These are phyloP conservation scores for Cygnus olor DNA, from an alignment of 2,797 vertebrate species.

Conservation along the genomic window DNA sequence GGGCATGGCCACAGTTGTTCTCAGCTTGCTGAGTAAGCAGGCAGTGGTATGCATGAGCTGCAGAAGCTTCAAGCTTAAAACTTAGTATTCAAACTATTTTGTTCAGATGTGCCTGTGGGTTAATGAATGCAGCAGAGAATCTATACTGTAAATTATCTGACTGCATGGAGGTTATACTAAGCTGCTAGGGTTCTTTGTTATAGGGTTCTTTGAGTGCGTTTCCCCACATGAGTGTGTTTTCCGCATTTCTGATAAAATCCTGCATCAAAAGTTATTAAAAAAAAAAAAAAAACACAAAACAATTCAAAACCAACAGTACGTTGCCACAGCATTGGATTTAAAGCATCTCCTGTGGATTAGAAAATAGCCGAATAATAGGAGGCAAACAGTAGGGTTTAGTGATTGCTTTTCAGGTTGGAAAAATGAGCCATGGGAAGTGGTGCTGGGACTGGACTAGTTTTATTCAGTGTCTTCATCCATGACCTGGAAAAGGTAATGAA, in stretches of 20 bases:
- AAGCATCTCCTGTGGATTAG: neutral
- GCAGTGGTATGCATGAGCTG: neutral
- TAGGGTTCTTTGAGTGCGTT: neutral
- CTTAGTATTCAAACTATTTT: neutral
- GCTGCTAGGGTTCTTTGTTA: neutral
- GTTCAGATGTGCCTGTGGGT: neutral
- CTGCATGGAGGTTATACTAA: neutral
- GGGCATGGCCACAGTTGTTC: neutral
- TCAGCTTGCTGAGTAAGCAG: conserved; percentile 1
- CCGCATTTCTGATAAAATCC: neutral
- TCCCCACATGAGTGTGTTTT: neutral
- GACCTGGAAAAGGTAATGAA: conserved; percentile 35
- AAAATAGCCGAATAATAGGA: neutral
- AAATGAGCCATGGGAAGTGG: neutral
- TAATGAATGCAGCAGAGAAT: neutral
- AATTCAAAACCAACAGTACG: neutral
- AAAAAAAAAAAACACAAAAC: neutral
- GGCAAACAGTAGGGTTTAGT: neutral
- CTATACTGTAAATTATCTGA: neutral
- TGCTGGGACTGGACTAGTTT: neutral
- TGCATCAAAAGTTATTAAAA: neutral
- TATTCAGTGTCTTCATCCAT: neutral
- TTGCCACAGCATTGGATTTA: neutral
- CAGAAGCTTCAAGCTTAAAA: neutral
- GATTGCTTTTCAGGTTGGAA: neutral